Conservation (phyloP, 2,888 invertebrate genomes). For the Parthenolecanium corni region DNA sequence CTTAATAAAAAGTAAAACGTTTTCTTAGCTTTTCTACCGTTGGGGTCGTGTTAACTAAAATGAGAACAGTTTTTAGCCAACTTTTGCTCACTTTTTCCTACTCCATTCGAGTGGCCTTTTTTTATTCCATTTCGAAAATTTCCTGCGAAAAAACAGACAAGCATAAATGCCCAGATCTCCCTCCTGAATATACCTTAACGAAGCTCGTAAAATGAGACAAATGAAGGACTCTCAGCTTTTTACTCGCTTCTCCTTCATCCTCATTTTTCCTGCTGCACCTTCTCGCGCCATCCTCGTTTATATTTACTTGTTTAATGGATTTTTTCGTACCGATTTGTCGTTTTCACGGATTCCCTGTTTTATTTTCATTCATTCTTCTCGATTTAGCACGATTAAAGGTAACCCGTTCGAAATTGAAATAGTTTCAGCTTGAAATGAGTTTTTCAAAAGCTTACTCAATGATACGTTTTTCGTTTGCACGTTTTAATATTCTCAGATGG, state of each 20-base stretch:
- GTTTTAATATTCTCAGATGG: no score
- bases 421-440: no score
- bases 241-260: conserved; percentile 1
- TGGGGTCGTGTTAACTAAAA: conserved; percentile 12
- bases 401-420: no score
- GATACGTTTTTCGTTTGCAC: no score
- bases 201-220: conserved; percentile 11
- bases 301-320: neutral
- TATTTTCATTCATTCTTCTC: neutral
- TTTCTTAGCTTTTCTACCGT: neutral
- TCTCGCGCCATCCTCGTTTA: conserved; percentile 6
- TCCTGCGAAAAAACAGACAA: neutral
- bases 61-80: conserved; percentile 6
- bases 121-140: conserved; percentile 9
- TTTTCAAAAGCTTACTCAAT: no score
- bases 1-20: conserved; percentile 4
- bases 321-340: conserved; percentile 7
- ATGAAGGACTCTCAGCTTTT: conserved; percentile 7
- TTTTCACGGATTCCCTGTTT: neutral
- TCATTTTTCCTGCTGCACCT: neutral
- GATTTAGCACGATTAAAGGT: neutral
- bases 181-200: no score
- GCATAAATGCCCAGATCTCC: no score
- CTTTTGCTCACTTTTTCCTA: conserved; percentile 1
- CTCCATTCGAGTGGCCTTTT: neutral